Conservation (phyloP, 2,888 invertebrate genomes). For the Exephanes ischioxanthus region DNA sequence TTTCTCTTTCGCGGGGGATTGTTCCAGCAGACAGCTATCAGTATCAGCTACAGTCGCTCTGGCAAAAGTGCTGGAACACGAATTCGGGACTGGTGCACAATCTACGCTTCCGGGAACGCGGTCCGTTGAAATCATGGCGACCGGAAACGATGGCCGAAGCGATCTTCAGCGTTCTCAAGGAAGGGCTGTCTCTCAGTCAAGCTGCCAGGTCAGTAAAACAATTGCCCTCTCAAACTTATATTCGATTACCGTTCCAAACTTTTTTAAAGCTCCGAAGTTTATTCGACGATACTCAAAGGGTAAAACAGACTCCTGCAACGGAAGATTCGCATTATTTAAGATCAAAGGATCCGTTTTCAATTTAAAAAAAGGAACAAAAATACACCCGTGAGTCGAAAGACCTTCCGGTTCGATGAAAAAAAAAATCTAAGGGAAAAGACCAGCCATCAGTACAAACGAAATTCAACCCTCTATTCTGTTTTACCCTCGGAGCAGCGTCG, state of each 20-base stretch:
- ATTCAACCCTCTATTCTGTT: background rate
- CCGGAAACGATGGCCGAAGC: constrained; percentile 98
- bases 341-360: too few relatives aligned
- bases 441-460: background rate
- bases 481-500: background rate
- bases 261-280: background rate
- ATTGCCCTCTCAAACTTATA: background rate
- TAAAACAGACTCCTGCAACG: background rate
- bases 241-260: background rate
- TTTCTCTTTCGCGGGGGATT: constrained; percentile 77
- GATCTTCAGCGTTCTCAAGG: constrained; percentile 96
- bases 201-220: constrained; percentile 88
- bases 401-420: constrained; percentile 2
- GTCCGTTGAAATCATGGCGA: constrained; percentile 96
- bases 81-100: constrained; percentile 96
- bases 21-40: constrained; percentile 96
- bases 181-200: constrained; percentile 95
- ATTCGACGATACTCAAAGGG: background rate
- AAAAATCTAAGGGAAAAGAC: background rate
- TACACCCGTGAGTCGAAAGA: background rate
- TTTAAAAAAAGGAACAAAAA: background rate
- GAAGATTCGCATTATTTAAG: background rate
- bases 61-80: constrained; percentile 98
- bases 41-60: constrained; percentile 97
- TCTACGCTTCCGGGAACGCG: constrained; percentile 95